A percentile compares a stretch with the other conserved stretches of the same genome.
Evolutionary conservation across 2,888 invertebrate genomes (phyloP).

Genomic region (Axea sp.): DNA sequence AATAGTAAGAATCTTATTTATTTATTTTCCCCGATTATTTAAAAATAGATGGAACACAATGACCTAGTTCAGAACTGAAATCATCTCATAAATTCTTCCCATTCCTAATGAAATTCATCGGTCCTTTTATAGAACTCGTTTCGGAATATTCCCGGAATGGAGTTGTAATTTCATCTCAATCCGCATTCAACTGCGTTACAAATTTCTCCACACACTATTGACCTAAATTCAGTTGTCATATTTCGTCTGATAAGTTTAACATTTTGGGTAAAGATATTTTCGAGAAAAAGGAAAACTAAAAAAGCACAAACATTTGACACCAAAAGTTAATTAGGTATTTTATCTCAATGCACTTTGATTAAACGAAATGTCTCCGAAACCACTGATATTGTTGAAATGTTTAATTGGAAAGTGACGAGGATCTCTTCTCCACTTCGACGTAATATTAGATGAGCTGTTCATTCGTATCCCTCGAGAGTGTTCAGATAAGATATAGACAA

Average conservation of each 20-base stretch:
- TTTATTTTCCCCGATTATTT: not conserved
- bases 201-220: not conserved
- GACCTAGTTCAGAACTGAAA: conserved; percentile 1
- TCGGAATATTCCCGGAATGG: not conserved
- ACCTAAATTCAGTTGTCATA: not conserved
- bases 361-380: not conserved
- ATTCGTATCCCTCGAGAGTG: conserved; percentile 38
- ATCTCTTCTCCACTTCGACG: conserved; percentile 13
- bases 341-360: no score
- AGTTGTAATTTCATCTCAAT: conserved; percentile 9
- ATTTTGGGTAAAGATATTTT: not conserved
- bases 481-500: conserved; percentile 59
- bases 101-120: not conserved
- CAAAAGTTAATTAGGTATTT: no score
- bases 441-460: conserved; percentile 36
- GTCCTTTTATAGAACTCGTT: not conserved
- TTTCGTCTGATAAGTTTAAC: not conserved
- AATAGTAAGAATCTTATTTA: conserved; percentile 1
- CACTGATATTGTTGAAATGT: conserved; percentile 32
- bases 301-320: no score
- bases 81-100: not conserved
- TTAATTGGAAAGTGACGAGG: conserved; percentile 37
- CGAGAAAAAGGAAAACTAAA: no score
- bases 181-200: conserved; percentile 1
- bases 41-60: not conserved